A percentile compares a stretch with the other conserved stretches of the same genome.
phyloP scores from a whole-genome alignment of 2,888 invertebrate genomes.

The Melieria omissa region DNA sequence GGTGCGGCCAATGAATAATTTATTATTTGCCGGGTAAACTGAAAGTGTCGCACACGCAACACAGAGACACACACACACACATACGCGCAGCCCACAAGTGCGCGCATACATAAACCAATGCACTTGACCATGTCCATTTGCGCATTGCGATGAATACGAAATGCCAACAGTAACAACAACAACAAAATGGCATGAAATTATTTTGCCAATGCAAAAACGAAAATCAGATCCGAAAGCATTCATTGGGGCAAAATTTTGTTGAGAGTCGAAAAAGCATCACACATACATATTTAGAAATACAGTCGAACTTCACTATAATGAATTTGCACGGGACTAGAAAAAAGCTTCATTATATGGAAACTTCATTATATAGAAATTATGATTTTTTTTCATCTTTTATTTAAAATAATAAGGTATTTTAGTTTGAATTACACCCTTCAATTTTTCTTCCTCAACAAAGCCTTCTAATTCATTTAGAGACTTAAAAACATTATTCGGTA shows the following conservation, averaged over 20 bases:
- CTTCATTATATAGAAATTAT: too few species aligned
- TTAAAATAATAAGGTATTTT: too few species aligned
- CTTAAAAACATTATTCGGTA: too few species aligned
- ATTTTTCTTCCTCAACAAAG: too few species aligned
- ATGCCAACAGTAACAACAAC: neutral
- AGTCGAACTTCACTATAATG: too few species aligned
- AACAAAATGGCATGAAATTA: slow-evolving; percentile 16
- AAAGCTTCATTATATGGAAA: too few species aligned
- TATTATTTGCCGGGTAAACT: slow-evolving; percentile 36
- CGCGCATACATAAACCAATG: slow-evolving; percentile 30
- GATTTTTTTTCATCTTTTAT: too few species aligned
- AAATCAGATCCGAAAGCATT: slow-evolving; percentile 18
- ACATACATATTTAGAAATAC: too few species aligned
- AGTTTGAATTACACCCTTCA: too few species aligned
- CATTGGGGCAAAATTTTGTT: neutral
- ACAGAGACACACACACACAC: slow-evolving; percentile 21
- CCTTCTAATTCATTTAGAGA: too few species aligned
- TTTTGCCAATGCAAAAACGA: slow-evolving; percentile 5
- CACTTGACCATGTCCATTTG: slow-evolving; percentile 38
- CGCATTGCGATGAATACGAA: slow-evolving; percentile 34
- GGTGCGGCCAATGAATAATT: slow-evolving; percentile 38
- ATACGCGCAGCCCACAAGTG: neutral
- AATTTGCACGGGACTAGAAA: too few species aligned
- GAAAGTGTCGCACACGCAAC: slow-evolving; percentile 36
- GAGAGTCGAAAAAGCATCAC: too few species aligned